phyloP scores from a whole-genome alignment of 2,113 vertebrate genomes.

The Clarias batrachus region DNA sequence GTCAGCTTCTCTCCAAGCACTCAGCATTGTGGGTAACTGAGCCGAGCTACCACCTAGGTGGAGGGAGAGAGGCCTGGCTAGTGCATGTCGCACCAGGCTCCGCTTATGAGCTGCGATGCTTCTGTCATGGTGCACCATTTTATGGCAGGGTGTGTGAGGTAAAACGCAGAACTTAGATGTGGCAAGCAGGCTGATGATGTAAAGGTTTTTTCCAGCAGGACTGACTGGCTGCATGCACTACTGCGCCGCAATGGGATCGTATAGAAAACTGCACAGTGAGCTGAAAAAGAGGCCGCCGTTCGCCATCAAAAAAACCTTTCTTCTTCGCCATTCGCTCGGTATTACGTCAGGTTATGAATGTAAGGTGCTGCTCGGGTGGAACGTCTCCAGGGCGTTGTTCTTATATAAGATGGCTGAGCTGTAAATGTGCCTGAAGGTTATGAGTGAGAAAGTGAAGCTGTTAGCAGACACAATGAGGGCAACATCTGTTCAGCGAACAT shows the following conservation, averaged over 20 bases:
- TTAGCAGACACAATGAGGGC: conserved; percentile 39
- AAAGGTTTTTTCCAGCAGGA: conserved; percentile 35
- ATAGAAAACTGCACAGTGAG: conserved; percentile 4
- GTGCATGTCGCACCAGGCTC: conserved; percentile 21
- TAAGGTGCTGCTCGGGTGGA: background rate
- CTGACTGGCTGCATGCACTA: conserved; percentile 10
- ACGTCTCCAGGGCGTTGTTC: background rate
- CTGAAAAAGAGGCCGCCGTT: background rate
- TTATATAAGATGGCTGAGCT: background rate
- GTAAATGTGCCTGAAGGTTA: background rate
- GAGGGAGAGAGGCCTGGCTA: conserved; percentile 36
- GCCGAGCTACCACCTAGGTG: conserved; percentile 28
- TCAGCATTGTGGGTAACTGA: conserved; percentile 46
- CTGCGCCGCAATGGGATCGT: background rate
- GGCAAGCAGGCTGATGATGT: conserved; percentile 22
- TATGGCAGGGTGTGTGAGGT: conserved; percentile 42
- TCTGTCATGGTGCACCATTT: conserved; percentile 27
- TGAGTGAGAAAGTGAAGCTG: conserved; percentile 8
- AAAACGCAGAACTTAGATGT: conserved; percentile 44
- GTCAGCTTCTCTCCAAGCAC: conserved; percentile 37
- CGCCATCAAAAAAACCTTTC: background rate
- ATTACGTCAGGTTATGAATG: background rate
- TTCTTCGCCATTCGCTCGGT: background rate
- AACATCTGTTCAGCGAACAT: conserved; percentile 41
- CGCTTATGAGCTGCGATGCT: conserved; percentile 40